phyloP scores from a whole-genome alignment of 2,113 vertebrate species.

The Percopsis transmontana region DNA sequence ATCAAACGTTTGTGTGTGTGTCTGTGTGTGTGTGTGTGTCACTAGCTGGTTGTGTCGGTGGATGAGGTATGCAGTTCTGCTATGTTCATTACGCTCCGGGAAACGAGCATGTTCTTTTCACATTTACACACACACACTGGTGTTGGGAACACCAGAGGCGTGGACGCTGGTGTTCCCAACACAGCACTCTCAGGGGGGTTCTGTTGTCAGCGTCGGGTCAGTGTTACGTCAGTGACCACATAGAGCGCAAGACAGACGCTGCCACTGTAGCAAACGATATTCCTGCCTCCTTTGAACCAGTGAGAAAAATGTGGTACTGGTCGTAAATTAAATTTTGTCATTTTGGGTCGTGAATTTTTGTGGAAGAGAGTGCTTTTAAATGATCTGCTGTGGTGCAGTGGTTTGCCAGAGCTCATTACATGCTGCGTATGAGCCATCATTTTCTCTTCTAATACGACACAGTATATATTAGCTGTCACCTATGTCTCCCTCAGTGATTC shows the following conservation, averaged over 20 bases:
- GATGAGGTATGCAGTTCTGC: background rate
- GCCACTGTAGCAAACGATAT: constrained; percentile 32
- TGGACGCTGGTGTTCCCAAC: constrained; percentile 50
- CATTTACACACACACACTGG: constrained; percentile 59
- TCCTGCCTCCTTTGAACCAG: no score
- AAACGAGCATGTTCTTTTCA: background rate
- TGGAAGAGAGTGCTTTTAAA: constrained; percentile 6
- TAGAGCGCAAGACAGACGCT: constrained; percentile 47
- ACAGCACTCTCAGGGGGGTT: constrained; percentile 53
- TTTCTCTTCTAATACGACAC: background rate
- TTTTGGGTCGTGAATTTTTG: constrained; percentile 16
- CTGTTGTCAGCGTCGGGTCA: constrained; percentile 49
- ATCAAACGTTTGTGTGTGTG: constrained; percentile 37
- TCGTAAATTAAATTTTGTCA: no score
- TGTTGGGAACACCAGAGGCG: constrained; percentile 59
- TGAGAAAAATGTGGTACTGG: no score
- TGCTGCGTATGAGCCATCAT: constrained; percentile 15
- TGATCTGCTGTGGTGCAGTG: constrained; percentile 5
- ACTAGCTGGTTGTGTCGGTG: background rate
- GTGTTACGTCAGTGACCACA: constrained; percentile 43
- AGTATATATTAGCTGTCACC: constrained; percentile 4
- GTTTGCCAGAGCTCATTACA: background rate
- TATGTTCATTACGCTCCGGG: background rate
- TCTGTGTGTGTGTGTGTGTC: constrained; percentile 20
- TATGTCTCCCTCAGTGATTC: constrained; percentile 17